These are phyloP conservation scores for Dasyprocta punctata DNA, from an alignment of 2,113 vertebrate genomes.

Conservation along the genomic window DNA sequence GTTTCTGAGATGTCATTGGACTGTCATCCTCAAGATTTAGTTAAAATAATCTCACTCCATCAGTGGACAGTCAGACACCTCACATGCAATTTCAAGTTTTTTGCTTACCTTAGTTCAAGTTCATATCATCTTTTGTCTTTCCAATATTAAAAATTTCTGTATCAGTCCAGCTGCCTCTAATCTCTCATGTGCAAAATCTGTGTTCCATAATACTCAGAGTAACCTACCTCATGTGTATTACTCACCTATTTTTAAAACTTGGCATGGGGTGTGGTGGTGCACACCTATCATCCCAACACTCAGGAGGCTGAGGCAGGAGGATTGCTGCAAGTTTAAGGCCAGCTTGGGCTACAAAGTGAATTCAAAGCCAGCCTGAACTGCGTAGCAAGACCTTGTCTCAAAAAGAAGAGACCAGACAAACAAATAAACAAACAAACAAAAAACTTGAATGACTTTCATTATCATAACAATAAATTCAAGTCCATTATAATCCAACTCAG, in stretches of 20 bases:
- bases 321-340: too few species aligned
- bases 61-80: background rate
- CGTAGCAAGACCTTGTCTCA: too few species aligned
- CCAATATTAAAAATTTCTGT: background rate
- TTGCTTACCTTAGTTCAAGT: background rate
- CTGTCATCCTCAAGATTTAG: background rate
- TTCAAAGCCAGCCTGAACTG: too few species aligned
- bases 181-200: background rate
- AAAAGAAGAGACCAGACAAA: too few species aligned
- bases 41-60: background rate
- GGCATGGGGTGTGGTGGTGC: too few species aligned
- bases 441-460: background rate
- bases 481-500: background rate
- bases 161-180: background rate
- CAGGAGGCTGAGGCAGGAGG: too few species aligned
- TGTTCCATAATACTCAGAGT: background rate
- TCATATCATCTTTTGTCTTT: background rate
- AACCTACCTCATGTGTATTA: background rate
- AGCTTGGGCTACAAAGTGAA: too few species aligned
- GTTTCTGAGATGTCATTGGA: background rate
- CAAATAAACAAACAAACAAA: too few species aligned
- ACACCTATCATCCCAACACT: too few species aligned
- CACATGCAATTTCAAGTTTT: background rate
- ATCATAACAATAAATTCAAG: background rate
- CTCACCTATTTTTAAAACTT: conserved; percentile 19